Percentiles rank a stretch among this genome's conserved stretches.
These are phyloP conservation scores for Tapera naevia DNA, from an alignment of 2,797 vertebrate genomes.

Conservation along the genomic window DNA sequence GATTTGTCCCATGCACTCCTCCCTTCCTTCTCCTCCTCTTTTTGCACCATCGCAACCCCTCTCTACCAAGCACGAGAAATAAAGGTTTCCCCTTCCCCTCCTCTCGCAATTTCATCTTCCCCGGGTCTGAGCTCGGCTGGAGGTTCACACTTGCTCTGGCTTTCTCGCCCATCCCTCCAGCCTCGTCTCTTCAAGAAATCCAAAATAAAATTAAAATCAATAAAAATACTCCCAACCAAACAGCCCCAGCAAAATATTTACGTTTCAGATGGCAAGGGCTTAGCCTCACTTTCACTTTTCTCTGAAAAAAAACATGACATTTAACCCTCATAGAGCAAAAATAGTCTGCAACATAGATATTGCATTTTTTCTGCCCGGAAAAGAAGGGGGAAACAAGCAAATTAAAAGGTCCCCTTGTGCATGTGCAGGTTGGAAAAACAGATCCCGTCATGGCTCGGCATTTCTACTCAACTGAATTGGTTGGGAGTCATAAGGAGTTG, in stretches of 20 bases:
- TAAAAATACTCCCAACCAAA: fast-evolving
- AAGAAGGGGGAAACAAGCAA: background rate
- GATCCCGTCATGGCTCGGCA: background rate
- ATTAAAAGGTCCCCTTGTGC: background rate
- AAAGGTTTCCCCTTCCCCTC: background rate
- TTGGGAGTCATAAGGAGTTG: background rate
- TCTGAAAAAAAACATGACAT: background rate
- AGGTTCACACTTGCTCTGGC: background rate
- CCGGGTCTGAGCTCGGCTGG: background rate
- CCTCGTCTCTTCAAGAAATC: background rate
- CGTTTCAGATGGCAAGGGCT: background rate
- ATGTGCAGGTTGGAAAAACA: background rate
- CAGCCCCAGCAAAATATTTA: background rate
- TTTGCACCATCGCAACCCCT: background rate
- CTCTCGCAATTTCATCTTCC: background rate
- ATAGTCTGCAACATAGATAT: fast-evolving
- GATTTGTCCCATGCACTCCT: background rate
- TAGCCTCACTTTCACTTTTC: background rate
- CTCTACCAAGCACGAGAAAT: background rate
- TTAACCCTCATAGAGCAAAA: background rate
- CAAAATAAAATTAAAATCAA: no score
- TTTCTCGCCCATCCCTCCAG: background rate
- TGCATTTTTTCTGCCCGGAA: background rate
- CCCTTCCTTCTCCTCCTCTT: no score
- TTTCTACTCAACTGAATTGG: background rate